These are phyloP conservation scores for Yponomeuta cagnagella DNA, from an alignment of 2,888 invertebrate species.

Conservation along the genomic window DNA sequence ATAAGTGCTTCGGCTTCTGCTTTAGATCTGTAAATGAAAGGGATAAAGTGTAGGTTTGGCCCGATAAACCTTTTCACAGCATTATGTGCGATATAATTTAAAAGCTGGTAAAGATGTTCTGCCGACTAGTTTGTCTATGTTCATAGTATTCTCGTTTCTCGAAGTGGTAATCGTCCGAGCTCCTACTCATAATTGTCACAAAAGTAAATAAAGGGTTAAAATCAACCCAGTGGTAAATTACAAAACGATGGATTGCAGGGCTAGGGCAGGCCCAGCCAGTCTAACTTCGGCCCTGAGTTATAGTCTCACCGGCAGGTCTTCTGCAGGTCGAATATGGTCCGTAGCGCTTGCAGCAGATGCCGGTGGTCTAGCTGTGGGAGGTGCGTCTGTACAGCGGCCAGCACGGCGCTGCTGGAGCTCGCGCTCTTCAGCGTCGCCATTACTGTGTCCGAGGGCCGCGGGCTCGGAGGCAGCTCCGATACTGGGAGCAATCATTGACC, in stretches of 20 bases:
- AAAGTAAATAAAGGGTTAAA: no score
- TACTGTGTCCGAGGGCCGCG: conserved; percentile 54
- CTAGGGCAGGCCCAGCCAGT: no score
- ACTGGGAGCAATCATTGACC: background rate
- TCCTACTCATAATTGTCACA: no score
- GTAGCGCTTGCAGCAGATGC: conserved; percentile 75
- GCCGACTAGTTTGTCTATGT: no score
- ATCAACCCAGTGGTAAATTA: no score
- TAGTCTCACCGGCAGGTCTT: background rate
- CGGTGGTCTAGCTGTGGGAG: conserved; percentile 61
- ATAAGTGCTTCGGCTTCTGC: conserved; percentile 50
- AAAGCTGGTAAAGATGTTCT: no score
- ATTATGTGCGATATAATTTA: no score
- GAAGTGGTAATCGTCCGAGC: no score
- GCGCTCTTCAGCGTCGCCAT: conserved; percentile 62
- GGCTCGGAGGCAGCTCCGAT: background rate
- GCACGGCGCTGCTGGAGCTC: conserved; percentile 50
- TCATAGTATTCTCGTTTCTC: no score
- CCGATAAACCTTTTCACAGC: no score
- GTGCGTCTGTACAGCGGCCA: conserved; percentile 62
- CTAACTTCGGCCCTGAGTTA: background rate
- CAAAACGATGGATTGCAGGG: no score
- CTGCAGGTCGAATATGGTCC: conserved; percentile 72
- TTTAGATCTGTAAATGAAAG: conserved; percentile 17
- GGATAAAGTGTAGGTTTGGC: background rate